phyloP scores from a whole-genome alignment of 1,140 invertebrate species.

The Drosophila sucinea region DNA sequence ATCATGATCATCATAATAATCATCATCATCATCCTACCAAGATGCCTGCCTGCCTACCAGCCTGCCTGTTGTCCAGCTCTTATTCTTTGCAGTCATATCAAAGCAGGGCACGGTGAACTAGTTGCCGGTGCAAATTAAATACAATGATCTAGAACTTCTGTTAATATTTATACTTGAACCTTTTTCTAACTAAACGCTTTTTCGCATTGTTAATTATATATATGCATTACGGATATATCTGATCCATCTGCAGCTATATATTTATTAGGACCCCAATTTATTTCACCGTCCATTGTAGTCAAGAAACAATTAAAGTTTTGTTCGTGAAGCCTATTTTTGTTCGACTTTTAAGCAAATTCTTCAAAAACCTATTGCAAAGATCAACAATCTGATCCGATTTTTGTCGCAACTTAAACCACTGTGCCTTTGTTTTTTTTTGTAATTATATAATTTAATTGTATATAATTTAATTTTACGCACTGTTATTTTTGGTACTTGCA shows the following conservation, averaged over 20 bases:
- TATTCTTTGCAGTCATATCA: conserved; percentile 7
- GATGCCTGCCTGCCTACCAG: conserved; percentile 35
- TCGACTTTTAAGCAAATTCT: no score
- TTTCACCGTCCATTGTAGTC: no score
- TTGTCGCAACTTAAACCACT: conserved; percentile 15
- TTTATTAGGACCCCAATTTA: no score
- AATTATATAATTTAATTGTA: conserved; percentile 39
- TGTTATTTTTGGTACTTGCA: conserved; percentile 76
- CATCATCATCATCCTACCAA: conserved; percentile 26
- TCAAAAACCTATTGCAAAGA: no score
- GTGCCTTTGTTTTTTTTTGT: conserved; percentile 5
- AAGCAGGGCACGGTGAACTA: conserved; percentile 19
- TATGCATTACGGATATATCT: no score
- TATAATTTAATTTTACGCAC: conserved; percentile 74
- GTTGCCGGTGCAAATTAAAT: neutral
- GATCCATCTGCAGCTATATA: no score
- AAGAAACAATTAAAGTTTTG: no score
- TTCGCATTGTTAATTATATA: no score
- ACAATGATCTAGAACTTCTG: no score
- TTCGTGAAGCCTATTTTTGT: no score
- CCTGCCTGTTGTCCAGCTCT: conserved; percentile 29
- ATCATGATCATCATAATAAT: conserved; percentile 37
- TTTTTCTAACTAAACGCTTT: no score
- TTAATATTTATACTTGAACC: no score
- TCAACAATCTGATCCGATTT: neutral